Percentiles rank a stretch among this genome's conserved stretches.
Evolutionary conservation across 2,113 vertebrate species (phyloP).

Genomic region (Varanus komodoensis): DNA sequence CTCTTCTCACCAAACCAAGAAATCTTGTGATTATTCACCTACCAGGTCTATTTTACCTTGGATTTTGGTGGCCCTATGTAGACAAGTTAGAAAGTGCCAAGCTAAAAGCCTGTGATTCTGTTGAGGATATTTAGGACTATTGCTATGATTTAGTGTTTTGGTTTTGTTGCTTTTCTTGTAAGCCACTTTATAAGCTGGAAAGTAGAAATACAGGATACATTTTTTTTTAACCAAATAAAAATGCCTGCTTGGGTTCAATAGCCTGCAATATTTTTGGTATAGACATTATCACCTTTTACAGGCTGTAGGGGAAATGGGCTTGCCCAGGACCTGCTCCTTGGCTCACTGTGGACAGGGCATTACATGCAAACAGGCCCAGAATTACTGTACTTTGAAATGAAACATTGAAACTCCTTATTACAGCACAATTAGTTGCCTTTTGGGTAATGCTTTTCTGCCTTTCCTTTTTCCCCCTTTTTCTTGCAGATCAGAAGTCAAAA

Average conservation of each 20-base stretch:
- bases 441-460: slow-evolving; percentile 16
- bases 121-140: not conserved
- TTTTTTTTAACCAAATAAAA: not conserved
- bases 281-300: not conserved
- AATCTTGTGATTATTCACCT: not conserved
- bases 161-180: not conserved
- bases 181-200: not conserved
- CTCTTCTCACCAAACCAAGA: not conserved
- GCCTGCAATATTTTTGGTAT: not conserved
- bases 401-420: not conserved
- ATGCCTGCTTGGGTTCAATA: not conserved
- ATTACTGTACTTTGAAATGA: slow-evolving; percentile 33
- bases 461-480: slow-evolving; percentile 1
- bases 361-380: not conserved
- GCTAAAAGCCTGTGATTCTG: not conserved
- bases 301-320: too few relatives aligned
- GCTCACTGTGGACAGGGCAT: not conserved
- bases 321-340: not conserved
- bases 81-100: not conserved
- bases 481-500: slow-evolving; percentile 94
- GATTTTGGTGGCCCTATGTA: not conserved
- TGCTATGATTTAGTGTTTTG: not conserved
- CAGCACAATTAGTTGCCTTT: not conserved
- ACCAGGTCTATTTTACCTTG: not conserved
- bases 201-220: not conserved